phyloP scores from a whole-genome alignment of 2,113 vertebrate species.

The Piprites chloris region DNA sequence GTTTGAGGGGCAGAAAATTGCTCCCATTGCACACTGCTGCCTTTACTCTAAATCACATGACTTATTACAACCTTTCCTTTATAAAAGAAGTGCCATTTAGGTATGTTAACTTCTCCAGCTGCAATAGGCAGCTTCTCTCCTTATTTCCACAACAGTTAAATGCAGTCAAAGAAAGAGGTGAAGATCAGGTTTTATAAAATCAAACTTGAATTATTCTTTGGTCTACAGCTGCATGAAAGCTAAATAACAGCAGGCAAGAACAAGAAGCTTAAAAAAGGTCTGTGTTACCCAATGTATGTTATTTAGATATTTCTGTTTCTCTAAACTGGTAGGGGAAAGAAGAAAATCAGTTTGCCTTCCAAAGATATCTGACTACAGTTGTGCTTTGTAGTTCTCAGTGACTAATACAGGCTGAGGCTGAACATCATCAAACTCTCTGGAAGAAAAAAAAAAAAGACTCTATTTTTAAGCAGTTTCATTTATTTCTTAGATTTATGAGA shows the following conservation, averaged over 20 bases:
- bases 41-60: conserved; percentile 78
- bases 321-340: not conserved
- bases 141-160: conserved; percentile 28
- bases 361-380: not conserved
- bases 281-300: not conserved
- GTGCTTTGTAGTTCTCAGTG: not conserved
- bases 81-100: conserved; percentile 88
- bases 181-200: conserved; percentile 68
- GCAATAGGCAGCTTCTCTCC: conserved; percentile 21
- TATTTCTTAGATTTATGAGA: not conserved
- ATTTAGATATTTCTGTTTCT: conserved; percentile 22
- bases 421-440: not conserved
- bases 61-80: conserved; percentile 74
- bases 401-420: not conserved
- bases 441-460: not conserved
- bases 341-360: not conserved
- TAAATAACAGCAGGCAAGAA: conserved; percentile 9
- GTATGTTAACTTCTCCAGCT: conserved; percentile 85
- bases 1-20: conserved; percentile 94
- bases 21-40: conserved; percentile 88
- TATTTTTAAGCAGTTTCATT: not conserved
- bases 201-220: conserved; percentile 22
- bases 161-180: conserved; percentile 60
- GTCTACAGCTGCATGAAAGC: not conserved
- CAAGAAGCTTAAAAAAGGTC: conserved; percentile 3